Evolutionary conservation across 2,888 invertebrate species (phyloP).

Genomic region (Steromphala cineraria): DNA sequence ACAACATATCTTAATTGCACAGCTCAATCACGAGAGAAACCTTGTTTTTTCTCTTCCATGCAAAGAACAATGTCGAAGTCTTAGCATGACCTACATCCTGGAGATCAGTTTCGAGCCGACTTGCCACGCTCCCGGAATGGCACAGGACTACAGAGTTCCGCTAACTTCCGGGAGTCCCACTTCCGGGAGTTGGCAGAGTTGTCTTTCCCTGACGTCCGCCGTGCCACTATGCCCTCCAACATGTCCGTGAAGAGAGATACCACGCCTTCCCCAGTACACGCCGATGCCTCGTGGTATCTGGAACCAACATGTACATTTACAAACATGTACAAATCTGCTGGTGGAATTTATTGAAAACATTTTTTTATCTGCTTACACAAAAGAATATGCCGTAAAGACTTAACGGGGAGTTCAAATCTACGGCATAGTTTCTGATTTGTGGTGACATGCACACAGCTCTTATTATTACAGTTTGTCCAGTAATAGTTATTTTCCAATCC

Average conservation of each 20-base stretch:
- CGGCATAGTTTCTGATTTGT: too few relatives aligned
- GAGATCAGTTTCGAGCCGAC: background rate
- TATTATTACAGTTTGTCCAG: too few relatives aligned
- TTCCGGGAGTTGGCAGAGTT: background rate
- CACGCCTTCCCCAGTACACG: conserved; percentile 70
- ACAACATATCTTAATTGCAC: too few relatives aligned
- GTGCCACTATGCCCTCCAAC: conserved; percentile 28
- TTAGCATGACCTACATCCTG: background rate
- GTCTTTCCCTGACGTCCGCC: background rate
- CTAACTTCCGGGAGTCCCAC: background rate
- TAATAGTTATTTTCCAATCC: too few relatives aligned
- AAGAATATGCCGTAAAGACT: too few relatives aligned
- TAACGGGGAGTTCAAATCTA: too few relatives aligned
- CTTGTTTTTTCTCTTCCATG: background rate
- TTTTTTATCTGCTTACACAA: too few relatives aligned
- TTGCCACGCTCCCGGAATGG: background rate
- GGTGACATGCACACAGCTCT: too few relatives aligned
- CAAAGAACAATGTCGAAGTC: background rate
- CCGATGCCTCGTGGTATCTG: conserved; percentile 71
- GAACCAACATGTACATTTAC: conserved; percentile 24
- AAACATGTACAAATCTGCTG: background rate
- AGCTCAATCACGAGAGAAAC: too few relatives aligned
- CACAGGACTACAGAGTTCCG: background rate
- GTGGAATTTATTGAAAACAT: too few relatives aligned
- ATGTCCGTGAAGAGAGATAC: conserved; percentile 66